Evolutionary conservation across 2,888 invertebrate species (phyloP).

Genomic region (Agrypnus murinus): DNA sequence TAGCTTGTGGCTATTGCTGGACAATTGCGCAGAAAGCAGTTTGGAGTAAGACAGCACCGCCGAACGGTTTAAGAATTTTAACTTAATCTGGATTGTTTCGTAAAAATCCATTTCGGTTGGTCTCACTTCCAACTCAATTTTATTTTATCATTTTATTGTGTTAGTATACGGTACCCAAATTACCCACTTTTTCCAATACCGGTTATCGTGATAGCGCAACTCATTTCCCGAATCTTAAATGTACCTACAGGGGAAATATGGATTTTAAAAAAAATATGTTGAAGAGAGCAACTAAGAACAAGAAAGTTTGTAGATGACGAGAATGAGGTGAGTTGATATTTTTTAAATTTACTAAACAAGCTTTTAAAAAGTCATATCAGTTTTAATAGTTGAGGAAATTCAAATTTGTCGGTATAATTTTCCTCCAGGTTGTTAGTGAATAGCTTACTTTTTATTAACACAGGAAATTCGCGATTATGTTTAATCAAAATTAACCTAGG

Average conservation of each 20-base stretch:
- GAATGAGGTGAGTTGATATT: conserved; percentile 63
- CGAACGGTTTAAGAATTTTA: conserved; percentile 64
- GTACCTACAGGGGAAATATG: conserved; percentile 64
- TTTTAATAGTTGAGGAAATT: conserved; percentile 27
- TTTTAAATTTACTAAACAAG: conserved; percentile 32
- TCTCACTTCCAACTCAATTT: conserved; percentile 1
- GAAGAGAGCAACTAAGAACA: conserved; percentile 59
- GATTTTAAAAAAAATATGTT: conserved; percentile 61
- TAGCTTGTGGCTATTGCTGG: conserved; percentile 70
- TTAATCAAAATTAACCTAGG: conserved; percentile 63
- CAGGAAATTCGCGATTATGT: conserved; percentile 68
- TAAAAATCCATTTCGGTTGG: conserved; percentile 31
- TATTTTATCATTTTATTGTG: not conserved
- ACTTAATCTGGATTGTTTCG: conserved; percentile 39
- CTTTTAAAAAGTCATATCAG: conserved; percentile 26
- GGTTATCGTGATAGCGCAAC: conserved; percentile 1
- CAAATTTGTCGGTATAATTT: conserved; percentile 41
- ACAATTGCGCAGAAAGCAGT: conserved; percentile 71
- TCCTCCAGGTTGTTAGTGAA: conserved; percentile 38
- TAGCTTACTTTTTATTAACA: conserved; percentile 44
- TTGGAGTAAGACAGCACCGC: conserved; percentile 68
- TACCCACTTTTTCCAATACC: conserved; percentile 3
- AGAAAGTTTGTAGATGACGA: conserved; percentile 69
- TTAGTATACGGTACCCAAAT: not conserved
- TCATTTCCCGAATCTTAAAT: conserved; percentile 57